Evolutionary conservation across 2,797 vertebrate genomes (phyloP).

Genomic region (Gadopsis bispinosus): DNA sequence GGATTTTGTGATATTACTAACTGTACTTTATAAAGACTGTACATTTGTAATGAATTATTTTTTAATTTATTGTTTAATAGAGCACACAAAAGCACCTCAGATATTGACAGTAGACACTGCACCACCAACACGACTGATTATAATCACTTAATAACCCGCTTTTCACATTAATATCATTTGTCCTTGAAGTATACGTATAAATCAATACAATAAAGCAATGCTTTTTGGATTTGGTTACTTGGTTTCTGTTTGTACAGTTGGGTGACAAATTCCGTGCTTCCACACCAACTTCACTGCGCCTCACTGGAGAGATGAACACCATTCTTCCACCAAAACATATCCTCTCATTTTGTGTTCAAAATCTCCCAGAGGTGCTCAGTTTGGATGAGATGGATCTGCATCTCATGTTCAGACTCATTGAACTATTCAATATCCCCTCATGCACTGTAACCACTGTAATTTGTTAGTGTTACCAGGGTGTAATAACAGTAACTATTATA

Average conservation of each 20-base stretch:
- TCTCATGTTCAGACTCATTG: neutral
- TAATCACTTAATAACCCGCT: conserved; percentile 73
- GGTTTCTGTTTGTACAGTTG: conserved; percentile 19
- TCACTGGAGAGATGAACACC: neutral
- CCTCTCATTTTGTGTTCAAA: neutral
- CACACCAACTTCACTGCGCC: neutral
- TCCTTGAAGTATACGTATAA: conserved; percentile 61
- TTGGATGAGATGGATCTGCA: neutral
- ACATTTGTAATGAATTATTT: conserved; percentile 74
- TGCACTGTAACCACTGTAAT: neutral
- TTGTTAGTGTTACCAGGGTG: neutral
- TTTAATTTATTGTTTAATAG: conserved; percentile 76
- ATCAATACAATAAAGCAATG: conserved; percentile 73
- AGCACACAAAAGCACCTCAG: conserved; percentile 56
- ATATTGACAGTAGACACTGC: conserved; percentile 53
- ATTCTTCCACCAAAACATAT: neutral
- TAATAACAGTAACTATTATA: neutral
- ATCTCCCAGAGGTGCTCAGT: neutral
- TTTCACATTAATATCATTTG: conserved; percentile 70
- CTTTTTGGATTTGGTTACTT: conserved; percentile 58
- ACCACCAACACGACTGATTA: conserved; percentile 56
- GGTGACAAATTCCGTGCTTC: neutral
- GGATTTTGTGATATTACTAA: conserved; percentile 74
- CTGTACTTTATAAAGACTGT: conserved; percentile 79
- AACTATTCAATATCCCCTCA: neutral